A percentile compares a stretch with the other conserved stretches of the same genome.
phyloP scores from a whole-genome alignment of 1,140 invertebrate genomes.

The Nephotettix cincticeps region DNA sequence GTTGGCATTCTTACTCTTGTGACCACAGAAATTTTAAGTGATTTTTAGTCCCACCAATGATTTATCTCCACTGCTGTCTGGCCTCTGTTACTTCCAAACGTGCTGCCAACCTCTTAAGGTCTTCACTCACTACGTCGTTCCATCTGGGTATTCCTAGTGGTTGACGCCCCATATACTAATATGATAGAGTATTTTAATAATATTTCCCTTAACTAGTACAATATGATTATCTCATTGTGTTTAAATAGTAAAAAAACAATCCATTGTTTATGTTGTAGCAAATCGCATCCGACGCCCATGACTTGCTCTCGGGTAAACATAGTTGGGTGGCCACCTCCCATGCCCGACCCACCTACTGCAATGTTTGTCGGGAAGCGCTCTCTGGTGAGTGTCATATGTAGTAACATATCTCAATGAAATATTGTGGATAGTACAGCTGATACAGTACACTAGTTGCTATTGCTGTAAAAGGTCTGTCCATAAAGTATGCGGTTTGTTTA shows the following conservation, averaged over 20 bases:
- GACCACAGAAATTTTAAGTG: no score
- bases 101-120: no score
- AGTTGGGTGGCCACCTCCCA: constrained; percentile 93
- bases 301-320: constrained; percentile 84
- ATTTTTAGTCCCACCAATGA: no score
- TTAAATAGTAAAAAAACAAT: neutral
- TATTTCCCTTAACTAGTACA: neutral
- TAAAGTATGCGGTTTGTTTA: no score
- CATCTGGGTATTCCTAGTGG: neutral
- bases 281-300: constrained; percentile 53
- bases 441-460: neutral
- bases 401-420: neutral
- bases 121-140: no score
- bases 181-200: neutral
- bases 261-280: neutral
- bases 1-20: no score
- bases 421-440: neutral
- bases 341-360: constrained; percentile 93
- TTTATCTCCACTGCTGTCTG: no score
- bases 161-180: neutral
- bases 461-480: neutral
- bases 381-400: constrained; percentile 59
- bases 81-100: no score
- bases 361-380: constrained; percentile 90
- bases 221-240: neutral